Evolutionary conservation across 2,113 vertebrate species (phyloP).

Genomic region (Cyanistes caeruleus): DNA sequence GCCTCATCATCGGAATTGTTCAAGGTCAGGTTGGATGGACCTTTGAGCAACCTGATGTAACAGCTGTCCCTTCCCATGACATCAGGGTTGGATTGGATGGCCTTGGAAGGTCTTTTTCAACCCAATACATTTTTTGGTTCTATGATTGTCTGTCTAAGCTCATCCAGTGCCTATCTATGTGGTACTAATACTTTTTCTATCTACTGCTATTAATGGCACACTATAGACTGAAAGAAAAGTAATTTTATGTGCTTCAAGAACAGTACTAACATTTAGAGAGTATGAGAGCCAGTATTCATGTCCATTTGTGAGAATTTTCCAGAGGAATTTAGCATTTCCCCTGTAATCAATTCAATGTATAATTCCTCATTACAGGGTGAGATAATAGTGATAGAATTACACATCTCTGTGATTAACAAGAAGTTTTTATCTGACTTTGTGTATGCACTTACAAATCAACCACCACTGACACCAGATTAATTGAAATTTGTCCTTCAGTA

Average conservation of each 20-base stretch:
- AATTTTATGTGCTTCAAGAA: not conserved
- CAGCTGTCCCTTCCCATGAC: no score
- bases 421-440: not conserved
- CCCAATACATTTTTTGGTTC: not conserved
- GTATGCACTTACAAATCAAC: not conserved
- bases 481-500: not conserved
- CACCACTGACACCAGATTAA: not conserved
- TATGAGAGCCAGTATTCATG: not conserved
- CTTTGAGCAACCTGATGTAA: not conserved
- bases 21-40: not conserved
- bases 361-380: not conserved
- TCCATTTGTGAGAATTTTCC: not conserved
- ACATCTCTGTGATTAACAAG: not conserved
- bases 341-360: not conserved
- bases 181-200: not conserved
- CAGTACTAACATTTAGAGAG: not conserved
- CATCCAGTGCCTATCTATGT: not conserved
- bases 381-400: not conserved
- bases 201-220: not conserved
- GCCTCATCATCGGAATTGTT: rapidly evolving
- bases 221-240: not conserved
- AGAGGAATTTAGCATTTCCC: not conserved
- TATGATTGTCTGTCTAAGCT: not conserved
- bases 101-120: not conserved
- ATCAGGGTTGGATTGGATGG: not conserved